A percentile compares a stretch with the other conserved stretches of the same genome.
Conservation (phyloP, 2,113 vertebrate genomes). For the Antennarius striatus region DNA sequence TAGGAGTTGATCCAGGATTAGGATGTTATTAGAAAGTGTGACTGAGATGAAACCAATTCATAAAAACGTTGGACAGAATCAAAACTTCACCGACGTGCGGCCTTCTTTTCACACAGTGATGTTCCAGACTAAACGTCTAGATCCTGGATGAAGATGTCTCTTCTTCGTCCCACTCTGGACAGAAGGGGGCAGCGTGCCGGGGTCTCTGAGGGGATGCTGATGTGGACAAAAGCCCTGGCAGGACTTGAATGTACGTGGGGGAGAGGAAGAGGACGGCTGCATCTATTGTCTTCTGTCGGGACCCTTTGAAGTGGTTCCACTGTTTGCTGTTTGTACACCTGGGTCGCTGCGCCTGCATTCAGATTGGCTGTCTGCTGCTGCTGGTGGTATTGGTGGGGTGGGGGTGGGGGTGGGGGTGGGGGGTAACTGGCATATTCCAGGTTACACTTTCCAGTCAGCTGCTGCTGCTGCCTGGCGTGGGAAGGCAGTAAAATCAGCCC, state of each 20-base stretch:
- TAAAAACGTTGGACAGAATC: too few relatives aligned
- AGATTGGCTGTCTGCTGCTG: slow-evolving; percentile 66
- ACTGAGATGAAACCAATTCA: too few relatives aligned
- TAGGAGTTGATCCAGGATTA: too few relatives aligned
- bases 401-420: slow-evolving; percentile 3
- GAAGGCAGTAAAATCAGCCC: slow-evolving; percentile 75
- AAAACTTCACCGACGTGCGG: too few relatives aligned
- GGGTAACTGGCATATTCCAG: slow-evolving; percentile 60
- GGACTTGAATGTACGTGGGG: slow-evolving; percentile 2
- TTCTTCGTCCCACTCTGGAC: slow-evolving; percentile 8
- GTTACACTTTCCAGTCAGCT: slow-evolving; percentile 76
- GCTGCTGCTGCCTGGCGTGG: slow-evolving; percentile 75
- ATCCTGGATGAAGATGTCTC: neutral
- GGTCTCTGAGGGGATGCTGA: slow-evolving; percentile 5
- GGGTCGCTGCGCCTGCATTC: slow-evolving; percentile 60
- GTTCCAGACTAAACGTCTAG: neutral
- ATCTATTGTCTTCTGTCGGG: slow-evolving; percentile 82
- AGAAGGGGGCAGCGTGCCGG: slow-evolving; percentile 59
- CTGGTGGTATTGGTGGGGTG: too few relatives aligned
- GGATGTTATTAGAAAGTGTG: too few relatives aligned
- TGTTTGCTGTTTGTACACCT: slow-evolving; percentile 84
- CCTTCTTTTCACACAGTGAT: neutral
- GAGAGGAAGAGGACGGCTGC: slow-evolving; percentile 29
- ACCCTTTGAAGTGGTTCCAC: slow-evolving; percentile 78
- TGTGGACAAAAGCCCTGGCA: slow-evolving; percentile 33